Conservation (phyloP, 2,113 vertebrate species). For the Forbesichthys papilliferus region DNA sequence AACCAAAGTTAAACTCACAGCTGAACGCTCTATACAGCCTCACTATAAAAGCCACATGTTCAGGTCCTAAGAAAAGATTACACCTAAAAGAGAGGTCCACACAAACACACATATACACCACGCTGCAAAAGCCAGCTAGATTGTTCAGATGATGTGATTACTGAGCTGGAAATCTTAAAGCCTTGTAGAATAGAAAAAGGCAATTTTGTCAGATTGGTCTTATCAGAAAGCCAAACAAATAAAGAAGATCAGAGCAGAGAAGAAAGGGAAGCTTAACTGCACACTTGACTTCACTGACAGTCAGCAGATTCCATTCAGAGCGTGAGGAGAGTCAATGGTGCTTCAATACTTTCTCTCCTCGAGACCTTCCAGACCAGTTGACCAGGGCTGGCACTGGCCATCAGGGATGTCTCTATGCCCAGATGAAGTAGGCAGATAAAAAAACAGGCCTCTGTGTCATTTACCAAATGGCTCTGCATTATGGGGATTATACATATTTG, state of each 20-base stretch:
- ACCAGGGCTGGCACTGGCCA: slow-evolving; percentile 7
- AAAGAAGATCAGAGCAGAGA: slow-evolving; percentile 4
- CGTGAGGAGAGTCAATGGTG: slow-evolving; percentile 11
- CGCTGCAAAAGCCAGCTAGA: slow-evolving; percentile 30
- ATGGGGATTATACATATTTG: slow-evolving; percentile 61
- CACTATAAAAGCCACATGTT: slow-evolving; percentile 5
- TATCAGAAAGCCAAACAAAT: slow-evolving; percentile 29
- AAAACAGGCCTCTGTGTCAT: slow-evolving; percentile 35
- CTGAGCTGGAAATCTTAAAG: slow-evolving; percentile 13
- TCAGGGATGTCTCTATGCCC: slow-evolving; percentile 13
- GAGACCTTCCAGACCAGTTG: slow-evolving; percentile 32
- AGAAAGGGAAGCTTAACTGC: slow-evolving; percentile 36
- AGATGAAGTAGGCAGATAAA: slow-evolving; percentile 39
- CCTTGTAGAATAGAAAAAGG: slow-evolving; percentile 17
- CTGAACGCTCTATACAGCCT: slow-evolving; percentile 23
- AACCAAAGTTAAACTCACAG: slow-evolving; percentile 27
- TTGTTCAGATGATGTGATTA: slow-evolving; percentile 42
- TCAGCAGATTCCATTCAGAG: slow-evolving; percentile 64
- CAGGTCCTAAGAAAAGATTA: no score
- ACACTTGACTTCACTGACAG: slow-evolving; percentile 20
- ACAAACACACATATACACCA: slow-evolving; percentile 36
- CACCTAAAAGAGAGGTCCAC: slow-evolving; percentile 24
- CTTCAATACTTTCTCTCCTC: slow-evolving; percentile 12
- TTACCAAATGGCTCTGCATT: slow-evolving; percentile 51
- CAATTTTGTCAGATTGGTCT: background rate